Percentiles rank a stretch among this genome's conserved stretches.
phyloP scores from a whole-genome alignment of 92 coral and sea anemone species.

The Hydrozoanthus gracilis region DNA sequence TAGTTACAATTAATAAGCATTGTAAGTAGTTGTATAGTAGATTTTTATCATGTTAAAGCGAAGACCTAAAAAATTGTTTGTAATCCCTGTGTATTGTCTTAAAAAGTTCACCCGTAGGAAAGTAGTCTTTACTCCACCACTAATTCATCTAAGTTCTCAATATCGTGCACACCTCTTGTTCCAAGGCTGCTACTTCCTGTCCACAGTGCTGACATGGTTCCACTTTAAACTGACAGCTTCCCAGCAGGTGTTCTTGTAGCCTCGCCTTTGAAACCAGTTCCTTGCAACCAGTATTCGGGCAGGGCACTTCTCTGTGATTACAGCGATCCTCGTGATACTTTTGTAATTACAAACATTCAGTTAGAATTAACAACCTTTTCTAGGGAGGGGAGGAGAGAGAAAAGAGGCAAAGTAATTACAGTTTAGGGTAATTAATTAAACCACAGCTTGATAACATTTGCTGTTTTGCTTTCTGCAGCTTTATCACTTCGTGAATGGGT shows the following conservation, averaged over 20 bases:
- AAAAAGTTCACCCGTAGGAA: too few relatives aligned
- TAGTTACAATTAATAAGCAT: background rate
- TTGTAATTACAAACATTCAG: background rate
- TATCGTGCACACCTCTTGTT: constrained; percentile 58
- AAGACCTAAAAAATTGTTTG: too few relatives aligned
- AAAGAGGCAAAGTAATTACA: background rate
- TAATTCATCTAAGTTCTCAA: too few relatives aligned
- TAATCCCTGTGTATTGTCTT: too few relatives aligned
- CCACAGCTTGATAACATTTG: too few relatives aligned
- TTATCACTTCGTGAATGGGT: too few relatives aligned
- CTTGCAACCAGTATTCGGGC: constrained; percentile 74
- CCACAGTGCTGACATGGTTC: constrained; percentile 71
- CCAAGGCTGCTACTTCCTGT: constrained; percentile 34
- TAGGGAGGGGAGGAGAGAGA: background rate
- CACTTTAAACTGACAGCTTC: constrained; percentile 61
- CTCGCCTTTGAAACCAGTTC: constrained; percentile 47
- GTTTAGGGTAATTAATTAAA: too few relatives aligned
- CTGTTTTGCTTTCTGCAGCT: too few relatives aligned
- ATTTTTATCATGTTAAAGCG: background rate
- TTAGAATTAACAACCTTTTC: background rate
- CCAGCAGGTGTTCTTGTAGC: constrained; percentile 60
- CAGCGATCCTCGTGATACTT: constrained; percentile 72
- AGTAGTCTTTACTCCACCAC: too few relatives aligned
- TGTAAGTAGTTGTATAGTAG: background rate
- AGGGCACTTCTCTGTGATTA: constrained; percentile 58